Percentiles rank a stretch among this genome's conserved stretches.
Conservation (phyloP, 2,113 vertebrate species). For the Hiodon tergisus region DNA sequence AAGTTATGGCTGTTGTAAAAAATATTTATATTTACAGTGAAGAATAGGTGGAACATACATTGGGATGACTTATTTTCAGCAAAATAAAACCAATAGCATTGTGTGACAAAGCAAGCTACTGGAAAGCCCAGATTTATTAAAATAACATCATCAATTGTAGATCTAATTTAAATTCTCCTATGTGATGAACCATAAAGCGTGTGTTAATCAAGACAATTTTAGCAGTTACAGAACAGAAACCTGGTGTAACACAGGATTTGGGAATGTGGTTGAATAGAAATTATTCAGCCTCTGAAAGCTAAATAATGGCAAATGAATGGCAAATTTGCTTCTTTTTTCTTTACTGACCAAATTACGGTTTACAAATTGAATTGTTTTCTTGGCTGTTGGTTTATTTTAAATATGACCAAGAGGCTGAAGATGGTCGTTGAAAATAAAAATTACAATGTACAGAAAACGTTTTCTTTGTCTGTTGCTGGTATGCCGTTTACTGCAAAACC, state of each 20-base stretch:
- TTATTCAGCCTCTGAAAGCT: no score
- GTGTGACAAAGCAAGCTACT: no score
- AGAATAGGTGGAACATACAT: slow-evolving; percentile 32
- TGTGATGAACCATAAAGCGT: no score
- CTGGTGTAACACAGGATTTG: no score
- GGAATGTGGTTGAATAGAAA: no score
- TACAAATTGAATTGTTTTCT: not conserved
- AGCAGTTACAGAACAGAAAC: no score
- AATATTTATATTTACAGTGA: slow-evolving; percentile 43
- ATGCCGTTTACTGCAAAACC: not conserved
- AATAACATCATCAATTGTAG: no score
- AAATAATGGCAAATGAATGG: slow-evolving; percentile 15
- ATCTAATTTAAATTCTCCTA: no score
- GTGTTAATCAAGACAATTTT: no score
- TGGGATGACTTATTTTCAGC: slow-evolving; percentile 35
- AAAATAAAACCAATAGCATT: slow-evolving; percentile 18
- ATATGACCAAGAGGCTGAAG: not conserved
- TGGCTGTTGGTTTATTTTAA: not conserved
- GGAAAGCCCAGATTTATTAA: no score
- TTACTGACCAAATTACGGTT: not conserved
- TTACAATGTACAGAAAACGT: not conserved
- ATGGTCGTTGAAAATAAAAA: not conserved
- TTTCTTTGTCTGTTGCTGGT: not conserved
- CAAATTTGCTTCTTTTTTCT: slow-evolving; percentile 10
- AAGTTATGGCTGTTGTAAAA: slow-evolving; percentile 43